Base-by-base conservation (phyloP, 2,797 vertebrate species). In the Danio tinwini region DNA sequence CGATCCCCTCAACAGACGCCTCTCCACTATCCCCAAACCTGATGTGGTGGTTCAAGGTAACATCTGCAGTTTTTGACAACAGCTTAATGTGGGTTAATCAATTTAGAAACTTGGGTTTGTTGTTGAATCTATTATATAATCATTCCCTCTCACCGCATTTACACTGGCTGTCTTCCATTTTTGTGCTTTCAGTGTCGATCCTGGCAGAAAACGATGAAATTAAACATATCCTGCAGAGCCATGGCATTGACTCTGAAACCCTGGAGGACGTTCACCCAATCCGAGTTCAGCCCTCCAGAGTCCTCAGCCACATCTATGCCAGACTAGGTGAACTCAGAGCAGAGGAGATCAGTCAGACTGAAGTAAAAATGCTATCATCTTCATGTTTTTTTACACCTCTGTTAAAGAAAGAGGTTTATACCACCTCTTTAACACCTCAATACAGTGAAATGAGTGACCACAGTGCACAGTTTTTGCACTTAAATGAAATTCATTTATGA, bases 221-320 rank as follows among this genome's bases (percentile, higher is more conserved):
- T 68, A 96, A 97, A 80, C 86, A 92, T 70, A 88, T 96, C 80
- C 92, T 99, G 86, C 52, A 86, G 86, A 93, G 94, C 85, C 93
- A 96, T 21, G 94, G 93, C 0, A 91, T 99, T 1, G 79, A 95
- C 0, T 96, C 96, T 83, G 93, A 99, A 86, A 97, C 95, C 0
- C 91, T 98, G 65, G 92, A 93, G 0, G 96, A 97, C 0, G 94
- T 98, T 81, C 92, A 96, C 68, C 97, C 98, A 12, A 96, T 99
- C 86, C 92, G 95, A 82, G 95, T 99, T 58, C 98, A 99, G 86
- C 98, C 97, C 4, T 96, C 97, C 82, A 94, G 95, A 71, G 95
- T 99, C 85, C 95, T 99, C 19, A 97, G 97, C 87, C 96, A 98
- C 89, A 98, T 99, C 88, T 99, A 99, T 14, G 95, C 97, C 84